Percentiles rank a stretch among this genome's conserved stretches.
These are phyloP conservation scores for Chloroclystis v-ata DNA, from an alignment of 2,888 invertebrate species.

Conservation along the genomic window DNA sequence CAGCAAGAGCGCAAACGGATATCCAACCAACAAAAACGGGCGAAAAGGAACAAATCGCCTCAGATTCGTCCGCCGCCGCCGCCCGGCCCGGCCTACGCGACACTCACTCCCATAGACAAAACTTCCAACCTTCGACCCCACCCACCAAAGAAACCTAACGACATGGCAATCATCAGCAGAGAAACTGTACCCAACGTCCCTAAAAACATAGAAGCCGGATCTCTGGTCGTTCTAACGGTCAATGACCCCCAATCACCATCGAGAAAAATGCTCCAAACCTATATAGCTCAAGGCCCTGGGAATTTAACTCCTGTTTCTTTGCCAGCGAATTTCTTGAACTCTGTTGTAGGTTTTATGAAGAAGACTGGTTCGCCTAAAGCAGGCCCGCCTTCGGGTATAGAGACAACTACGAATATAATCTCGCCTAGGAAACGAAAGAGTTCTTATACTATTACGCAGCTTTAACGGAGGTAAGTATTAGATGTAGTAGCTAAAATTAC, in stretches of 20 bases:
- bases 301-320: slow-evolving; percentile 57
- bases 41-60: neutral
- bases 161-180: neutral
- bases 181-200: slow-evolving; percentile 28
- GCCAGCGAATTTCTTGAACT: slow-evolving; percentile 54
- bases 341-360: slow-evolving; percentile 64
- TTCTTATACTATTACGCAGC: slow-evolving; percentile 64
- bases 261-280: slow-evolving; percentile 68
- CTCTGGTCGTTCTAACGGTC: slow-evolving; percentile 63
- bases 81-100: slow-evolving; percentile 3
- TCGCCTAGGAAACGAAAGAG: slow-evolving; percentile 52
- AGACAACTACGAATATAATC: slow-evolving; percentile 39
- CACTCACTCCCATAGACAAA: slow-evolving; percentile 6
- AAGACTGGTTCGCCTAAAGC: slow-evolving; percentile 36
- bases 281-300: slow-evolving; percentile 57
- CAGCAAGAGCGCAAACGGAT: slow-evolving; percentile 5
- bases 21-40: neutral
- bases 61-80: too few relatives aligned
- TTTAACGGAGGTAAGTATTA: slow-evolving; percentile 24
- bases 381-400: slow-evolving; percentile 41
- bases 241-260: slow-evolving; percentile 62
- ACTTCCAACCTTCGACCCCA: too few relatives aligned
- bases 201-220: slow-evolving; percentile 59
- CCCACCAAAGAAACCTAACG: too few relatives aligned
- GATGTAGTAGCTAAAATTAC: neutral